Conservation (phyloP, 2,888 invertebrate genomes). For the Mycalesis mineus region DNA sequence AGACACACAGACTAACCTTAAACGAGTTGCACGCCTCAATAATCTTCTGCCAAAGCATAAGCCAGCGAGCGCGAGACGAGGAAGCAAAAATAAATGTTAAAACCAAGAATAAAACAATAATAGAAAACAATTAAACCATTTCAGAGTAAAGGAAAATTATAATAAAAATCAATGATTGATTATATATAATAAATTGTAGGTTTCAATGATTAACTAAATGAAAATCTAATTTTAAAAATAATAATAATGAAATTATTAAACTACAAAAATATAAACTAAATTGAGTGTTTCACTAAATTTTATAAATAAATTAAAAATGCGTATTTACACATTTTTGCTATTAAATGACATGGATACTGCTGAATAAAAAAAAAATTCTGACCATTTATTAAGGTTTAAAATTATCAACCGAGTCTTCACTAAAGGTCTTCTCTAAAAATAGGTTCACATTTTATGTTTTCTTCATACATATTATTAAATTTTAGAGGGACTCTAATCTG, state of each 20-base stretch:
- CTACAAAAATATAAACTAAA: not conserved
- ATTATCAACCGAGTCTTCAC: too few relatives aligned
- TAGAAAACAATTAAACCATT: constrained; percentile 3
- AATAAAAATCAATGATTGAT: not conserved
- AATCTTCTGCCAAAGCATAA: constrained; percentile 86
- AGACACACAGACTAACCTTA: constrained; percentile 82
- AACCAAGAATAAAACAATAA: constrained; percentile 35
- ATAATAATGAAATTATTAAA: not conserved
- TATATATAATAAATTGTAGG: not conserved
- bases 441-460: too few relatives aligned
- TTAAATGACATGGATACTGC: too few relatives aligned
- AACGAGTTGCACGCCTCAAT: constrained; percentile 95
- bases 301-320: too few relatives aligned
- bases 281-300: too few relatives aligned
- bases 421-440: too few relatives aligned
- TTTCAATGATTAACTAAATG: too few relatives aligned
- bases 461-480: too few relatives aligned
- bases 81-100: constrained; percentile 67
- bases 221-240: not conserved
- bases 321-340: too few relatives aligned
- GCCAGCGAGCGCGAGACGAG: constrained; percentile 54
- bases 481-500: too few relatives aligned
- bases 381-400: too few relatives aligned
- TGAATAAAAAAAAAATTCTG: too few relatives aligned
- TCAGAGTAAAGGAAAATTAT: not conserved